phyloP scores from a whole-genome alignment of 2,113 vertebrate genomes.

The Seriola dumerili region DNA sequence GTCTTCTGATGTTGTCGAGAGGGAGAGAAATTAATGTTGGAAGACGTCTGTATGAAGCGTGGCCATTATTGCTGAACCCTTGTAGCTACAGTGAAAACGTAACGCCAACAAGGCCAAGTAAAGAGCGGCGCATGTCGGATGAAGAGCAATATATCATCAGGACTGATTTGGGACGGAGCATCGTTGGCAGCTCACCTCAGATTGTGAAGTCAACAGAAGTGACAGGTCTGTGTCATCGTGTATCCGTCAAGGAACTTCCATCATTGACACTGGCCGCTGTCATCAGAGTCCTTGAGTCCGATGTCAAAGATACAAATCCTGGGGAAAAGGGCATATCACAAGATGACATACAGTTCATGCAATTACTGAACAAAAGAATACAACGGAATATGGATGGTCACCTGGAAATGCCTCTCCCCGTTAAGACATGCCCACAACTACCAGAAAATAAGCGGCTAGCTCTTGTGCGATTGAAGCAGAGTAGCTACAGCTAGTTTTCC shows the following conservation, averaged over 20 bases:
- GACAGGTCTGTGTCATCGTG: slow-evolving; percentile 1
- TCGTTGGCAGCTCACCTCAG: neutral
- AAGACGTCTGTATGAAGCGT: too few species aligned
- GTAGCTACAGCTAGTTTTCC: too few species aligned
- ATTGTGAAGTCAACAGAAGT: slow-evolving; percentile 1
- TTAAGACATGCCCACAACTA: neutral
- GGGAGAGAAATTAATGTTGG: too few species aligned
- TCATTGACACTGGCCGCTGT: neutral
- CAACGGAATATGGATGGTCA: neutral
- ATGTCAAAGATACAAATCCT: slow-evolving; percentile 1
- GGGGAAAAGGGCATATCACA: slow-evolving; percentile 22
- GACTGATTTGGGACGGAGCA: neutral
- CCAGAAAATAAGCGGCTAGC: neutral
- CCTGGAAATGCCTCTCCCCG: slow-evolving; percentile 1
- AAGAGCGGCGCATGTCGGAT: neutral
- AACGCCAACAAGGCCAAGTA: too few species aligned
- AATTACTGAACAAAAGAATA: neutral
- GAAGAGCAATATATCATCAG: neutral
- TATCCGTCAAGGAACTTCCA: slow-evolving; percentile 4
- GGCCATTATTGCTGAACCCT: too few species aligned
- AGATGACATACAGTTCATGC: slow-evolving; percentile 10
- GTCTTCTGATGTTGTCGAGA: too few species aligned
- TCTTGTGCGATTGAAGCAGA: neutral
- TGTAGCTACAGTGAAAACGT: too few species aligned
- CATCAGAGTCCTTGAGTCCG: neutral